Evolutionary conservation across 2,797 vertebrate genomes (phyloP).

Genomic region (Sebastes trivittatus): DNA sequence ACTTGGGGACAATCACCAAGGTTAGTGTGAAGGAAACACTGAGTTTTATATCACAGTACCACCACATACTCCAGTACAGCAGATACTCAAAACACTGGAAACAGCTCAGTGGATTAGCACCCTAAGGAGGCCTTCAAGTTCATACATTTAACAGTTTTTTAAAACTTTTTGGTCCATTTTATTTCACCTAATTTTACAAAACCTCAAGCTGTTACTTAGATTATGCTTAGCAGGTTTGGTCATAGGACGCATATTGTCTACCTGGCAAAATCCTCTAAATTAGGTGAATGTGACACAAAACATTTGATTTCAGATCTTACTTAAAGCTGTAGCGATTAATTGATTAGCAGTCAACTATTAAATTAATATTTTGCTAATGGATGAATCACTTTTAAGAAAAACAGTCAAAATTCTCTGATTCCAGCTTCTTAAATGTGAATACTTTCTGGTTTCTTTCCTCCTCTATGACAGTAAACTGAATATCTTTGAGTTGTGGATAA

Average conservation of each 20-base stretch:
- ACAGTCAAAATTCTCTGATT: no score
- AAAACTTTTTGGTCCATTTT: neutral
- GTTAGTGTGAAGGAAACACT: conserved; percentile 70
- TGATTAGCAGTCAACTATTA: no score
- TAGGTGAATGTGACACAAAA: neutral
- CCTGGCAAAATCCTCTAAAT: neutral
- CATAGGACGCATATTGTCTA: neutral
- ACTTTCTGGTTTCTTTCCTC: no score
- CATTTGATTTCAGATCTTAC: neutral
- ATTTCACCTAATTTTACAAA: neutral
- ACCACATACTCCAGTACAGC: neutral
- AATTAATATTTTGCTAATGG: no score
- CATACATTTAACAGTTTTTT: neutral
- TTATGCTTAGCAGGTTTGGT: neutral
- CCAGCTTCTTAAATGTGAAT: no score
- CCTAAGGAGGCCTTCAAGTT: neutral
- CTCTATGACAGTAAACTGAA: no score
- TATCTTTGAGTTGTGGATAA: no score
- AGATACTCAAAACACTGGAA: neutral
- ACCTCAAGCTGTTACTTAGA: neutral
- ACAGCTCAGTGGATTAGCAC: neutral
- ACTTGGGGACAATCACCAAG: conserved; percentile 98
- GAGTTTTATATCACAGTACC: neutral
- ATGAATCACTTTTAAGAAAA: no score
- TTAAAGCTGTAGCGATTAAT: neutral